Conservation (phyloP, 2,888 invertebrate species). For the Eristalis arbustorum region DNA sequence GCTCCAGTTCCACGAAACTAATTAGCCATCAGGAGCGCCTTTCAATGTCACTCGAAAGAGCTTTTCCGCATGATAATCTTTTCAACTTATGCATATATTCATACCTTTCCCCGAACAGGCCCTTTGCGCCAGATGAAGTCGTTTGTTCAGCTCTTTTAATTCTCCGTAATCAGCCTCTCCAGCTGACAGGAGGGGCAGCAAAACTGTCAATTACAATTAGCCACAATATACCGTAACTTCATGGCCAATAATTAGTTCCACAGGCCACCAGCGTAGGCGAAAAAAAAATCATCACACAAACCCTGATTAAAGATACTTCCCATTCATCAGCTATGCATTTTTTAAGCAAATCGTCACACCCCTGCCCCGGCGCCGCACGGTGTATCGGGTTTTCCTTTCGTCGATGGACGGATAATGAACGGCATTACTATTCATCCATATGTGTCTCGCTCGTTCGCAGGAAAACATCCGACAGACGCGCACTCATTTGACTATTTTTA, state of each 20-base stretch:
- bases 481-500: not conserved
- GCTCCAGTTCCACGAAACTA: no score
- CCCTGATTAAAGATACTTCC: not conserved
- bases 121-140: not conserved
- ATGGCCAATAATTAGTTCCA: not conserved
- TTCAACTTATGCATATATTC: not conserved
- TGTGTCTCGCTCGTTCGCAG: constrained; percentile 28
- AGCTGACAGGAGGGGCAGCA: not conserved
- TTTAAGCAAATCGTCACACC: constrained; percentile 3
- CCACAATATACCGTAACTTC: not conserved
- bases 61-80: not conserved
- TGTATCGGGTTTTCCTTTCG: not conserved
- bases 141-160: not conserved
- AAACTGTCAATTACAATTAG: constrained; percentile 1
- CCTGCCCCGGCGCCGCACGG: not conserved
- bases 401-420: constrained; percentile 11
- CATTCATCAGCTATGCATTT: not conserved
- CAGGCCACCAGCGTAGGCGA: not conserved
- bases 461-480: constrained; percentile 28
- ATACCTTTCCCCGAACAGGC: not conserved
- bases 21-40: no score
- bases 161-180: not conserved
- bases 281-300: not conserved
- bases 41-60: not conserved
- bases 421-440: constrained; percentile 47